These are phyloP conservation scores for Pocillopora damicornis DNA, from an alignment of 64 coral and sea anemone genomes.

Conservation along the genomic window DNA sequence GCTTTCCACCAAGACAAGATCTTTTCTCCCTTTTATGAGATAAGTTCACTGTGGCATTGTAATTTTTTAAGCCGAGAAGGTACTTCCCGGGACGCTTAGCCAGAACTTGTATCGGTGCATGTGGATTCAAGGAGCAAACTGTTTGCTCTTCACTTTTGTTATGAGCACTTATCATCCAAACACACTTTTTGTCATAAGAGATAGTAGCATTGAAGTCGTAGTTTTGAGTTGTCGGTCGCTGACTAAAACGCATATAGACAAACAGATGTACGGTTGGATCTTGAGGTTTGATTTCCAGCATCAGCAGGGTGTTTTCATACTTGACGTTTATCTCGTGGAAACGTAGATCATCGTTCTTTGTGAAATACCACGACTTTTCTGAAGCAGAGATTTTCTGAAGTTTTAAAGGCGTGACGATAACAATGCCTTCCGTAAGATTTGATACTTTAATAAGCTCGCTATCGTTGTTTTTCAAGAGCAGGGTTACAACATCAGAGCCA, in stretches of 20 bases:
- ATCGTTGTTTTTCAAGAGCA: neutral
- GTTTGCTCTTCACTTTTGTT: neutral
- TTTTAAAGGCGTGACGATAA: neutral
- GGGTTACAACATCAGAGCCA: no score
- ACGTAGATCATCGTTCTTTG: slow-evolving; percentile 5
- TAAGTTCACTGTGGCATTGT: neutral
- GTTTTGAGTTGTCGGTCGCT: neutral
- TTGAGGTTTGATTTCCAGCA: neutral
- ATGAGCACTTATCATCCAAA: neutral
- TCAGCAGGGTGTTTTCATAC: slow-evolving; percentile 13
- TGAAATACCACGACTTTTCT: neutral
- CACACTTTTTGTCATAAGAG: neutral
- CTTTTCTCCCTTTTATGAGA: slow-evolving; percentile 33
- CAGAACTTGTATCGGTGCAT: neutral
- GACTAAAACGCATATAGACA: neutral
- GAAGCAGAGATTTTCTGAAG: neutral
- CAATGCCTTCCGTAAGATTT: slow-evolving; percentile 29
- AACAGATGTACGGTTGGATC: neutral
- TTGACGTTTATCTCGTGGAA: neutral
- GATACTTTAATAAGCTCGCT: neutral
- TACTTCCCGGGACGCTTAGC: slow-evolving; percentile 11
- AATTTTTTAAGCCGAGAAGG: slow-evolving; percentile 7
- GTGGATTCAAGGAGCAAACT: neutral
- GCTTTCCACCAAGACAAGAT: slow-evolving; percentile 56
- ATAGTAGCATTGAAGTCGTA: slow-evolving; percentile 18